phyloP scores from a whole-genome alignment of 2,797 vertebrate genomes.

The Craterocephalus amniculus region DNA sequence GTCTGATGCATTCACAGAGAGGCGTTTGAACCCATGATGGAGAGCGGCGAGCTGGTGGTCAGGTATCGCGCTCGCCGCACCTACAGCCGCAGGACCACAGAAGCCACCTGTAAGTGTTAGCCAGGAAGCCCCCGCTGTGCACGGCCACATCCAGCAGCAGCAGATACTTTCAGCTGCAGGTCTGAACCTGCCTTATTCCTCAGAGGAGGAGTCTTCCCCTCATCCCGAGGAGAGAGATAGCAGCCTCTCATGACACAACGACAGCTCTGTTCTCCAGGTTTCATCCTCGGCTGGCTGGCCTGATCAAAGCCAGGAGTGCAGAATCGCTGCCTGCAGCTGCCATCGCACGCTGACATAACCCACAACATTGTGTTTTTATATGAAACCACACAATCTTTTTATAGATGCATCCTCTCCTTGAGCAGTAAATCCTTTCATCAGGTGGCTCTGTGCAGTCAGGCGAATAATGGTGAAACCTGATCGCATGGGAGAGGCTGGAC shows the following conservation, averaged over 20 bases:
- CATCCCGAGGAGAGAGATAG: background rate
- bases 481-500: background rate
- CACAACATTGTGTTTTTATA: constrained; percentile 12
- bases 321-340: constrained; percentile 44
- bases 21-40: constrained; percentile 90
- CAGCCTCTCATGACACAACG: background rate
- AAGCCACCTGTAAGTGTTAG: constrained; percentile 93
- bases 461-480: background rate
- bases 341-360: constrained; percentile 37
- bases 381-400: background rate
- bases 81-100: constrained; percentile 91
- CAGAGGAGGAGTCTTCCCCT: background rate
- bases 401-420: background rate
- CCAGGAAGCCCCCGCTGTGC: too few species aligned
- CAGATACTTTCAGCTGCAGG: constrained; percentile 22
- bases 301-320: constrained; percentile 21
- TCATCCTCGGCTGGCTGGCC: constrained; percentile 16
- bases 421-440: constrained; percentile 25
- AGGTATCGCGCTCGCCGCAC: constrained; percentile 89
- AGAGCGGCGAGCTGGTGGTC: constrained; percentile 91
- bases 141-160: constrained; percentile 8
- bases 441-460: background rate
- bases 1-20: constrained; percentile 76
- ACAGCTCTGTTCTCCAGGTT: constrained; percentile 13
- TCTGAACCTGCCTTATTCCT: constrained; percentile 25